These are phyloP conservation scores for Leucania comma DNA, from an alignment of 2,888 invertebrate genomes.

Conservation along the genomic window DNA sequence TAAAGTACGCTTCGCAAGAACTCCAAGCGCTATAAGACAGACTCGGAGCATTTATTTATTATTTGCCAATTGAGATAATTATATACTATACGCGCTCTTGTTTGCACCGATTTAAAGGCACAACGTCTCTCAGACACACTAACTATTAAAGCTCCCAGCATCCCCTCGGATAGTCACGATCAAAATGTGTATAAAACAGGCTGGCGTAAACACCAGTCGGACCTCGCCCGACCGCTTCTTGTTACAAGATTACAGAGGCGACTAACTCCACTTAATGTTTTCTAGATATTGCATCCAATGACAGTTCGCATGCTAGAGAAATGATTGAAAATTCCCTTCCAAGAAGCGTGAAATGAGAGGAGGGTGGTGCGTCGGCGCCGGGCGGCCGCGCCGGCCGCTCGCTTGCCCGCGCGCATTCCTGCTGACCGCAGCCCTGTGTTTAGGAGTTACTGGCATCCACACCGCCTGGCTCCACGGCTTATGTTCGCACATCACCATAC, in stretches of 20 bases:
- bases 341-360: conserved; percentile 85
- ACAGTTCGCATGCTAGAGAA: conserved; percentile 80
- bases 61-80: conserved; percentile 46
- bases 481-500: conserved; percentile 46
- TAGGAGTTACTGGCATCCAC: conserved; percentile 69
- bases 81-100: conserved; percentile 34
- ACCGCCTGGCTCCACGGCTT: conserved; percentile 50
- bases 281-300: conserved; percentile 79
- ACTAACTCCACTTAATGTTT: conserved; percentile 71
- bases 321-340: conserved; percentile 86
- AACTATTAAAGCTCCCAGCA: conserved; percentile 53
- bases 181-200: conserved; percentile 60
- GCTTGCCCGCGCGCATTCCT: conserved; percentile 82
- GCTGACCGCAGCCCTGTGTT: conserved; percentile 86
- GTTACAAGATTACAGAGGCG: conserved; percentile 64
- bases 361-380: conserved; percentile 66
- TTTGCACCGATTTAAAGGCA: conserved; percentile 44
- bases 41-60: conserved; percentile 40
- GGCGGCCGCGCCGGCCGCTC: conserved; percentile 61
- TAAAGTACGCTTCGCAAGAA: neutral
- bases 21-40: conserved; percentile 1
- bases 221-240: conserved; percentile 61
- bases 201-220: conserved; percentile 58
- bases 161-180: conserved; percentile 57
- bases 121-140: conserved; percentile 30